Percentiles rank a stretch among this genome's conserved stretches.
Conservation (phyloP, 2,113 vertebrate genomes). For the Pomatostomus ruficeps region DNA sequence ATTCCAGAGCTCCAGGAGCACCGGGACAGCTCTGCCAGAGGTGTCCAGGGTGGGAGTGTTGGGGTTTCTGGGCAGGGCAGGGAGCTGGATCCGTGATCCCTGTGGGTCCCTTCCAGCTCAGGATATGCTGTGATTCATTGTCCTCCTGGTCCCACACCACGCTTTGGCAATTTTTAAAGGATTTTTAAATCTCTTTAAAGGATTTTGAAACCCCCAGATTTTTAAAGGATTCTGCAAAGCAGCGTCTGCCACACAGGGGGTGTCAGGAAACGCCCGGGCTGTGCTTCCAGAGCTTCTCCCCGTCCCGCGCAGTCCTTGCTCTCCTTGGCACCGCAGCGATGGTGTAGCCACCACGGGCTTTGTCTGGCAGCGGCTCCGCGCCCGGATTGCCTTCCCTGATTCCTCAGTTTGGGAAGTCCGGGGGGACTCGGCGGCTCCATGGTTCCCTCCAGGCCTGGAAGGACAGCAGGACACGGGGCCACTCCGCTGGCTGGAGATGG, state of each 20-base stretch:
- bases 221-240: neutral
- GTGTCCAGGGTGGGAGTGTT: neutral
- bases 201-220: neutral
- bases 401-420: neutral
- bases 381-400: neutral
- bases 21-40: accelerated
- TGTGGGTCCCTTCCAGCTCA: neutral
- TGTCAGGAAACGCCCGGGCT: neutral
- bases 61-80: neutral
- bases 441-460: neutral
- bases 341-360: neutral
- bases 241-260: neutral
- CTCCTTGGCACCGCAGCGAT: neutral
- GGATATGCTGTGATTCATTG: neutral
- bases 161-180: neutral
- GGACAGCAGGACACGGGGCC: neutral
- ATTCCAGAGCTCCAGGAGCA: neutral
- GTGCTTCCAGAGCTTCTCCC: neutral
- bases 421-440: neutral
- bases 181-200: neutral
- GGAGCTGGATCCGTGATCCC: neutral
- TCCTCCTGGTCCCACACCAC: neutral
- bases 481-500: neutral
- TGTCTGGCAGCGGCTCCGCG: neutral
- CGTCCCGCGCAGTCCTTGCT: neutral